phyloP scores from a whole-genome alignment of 2,113 vertebrate species.

The Bos indicus region DNA sequence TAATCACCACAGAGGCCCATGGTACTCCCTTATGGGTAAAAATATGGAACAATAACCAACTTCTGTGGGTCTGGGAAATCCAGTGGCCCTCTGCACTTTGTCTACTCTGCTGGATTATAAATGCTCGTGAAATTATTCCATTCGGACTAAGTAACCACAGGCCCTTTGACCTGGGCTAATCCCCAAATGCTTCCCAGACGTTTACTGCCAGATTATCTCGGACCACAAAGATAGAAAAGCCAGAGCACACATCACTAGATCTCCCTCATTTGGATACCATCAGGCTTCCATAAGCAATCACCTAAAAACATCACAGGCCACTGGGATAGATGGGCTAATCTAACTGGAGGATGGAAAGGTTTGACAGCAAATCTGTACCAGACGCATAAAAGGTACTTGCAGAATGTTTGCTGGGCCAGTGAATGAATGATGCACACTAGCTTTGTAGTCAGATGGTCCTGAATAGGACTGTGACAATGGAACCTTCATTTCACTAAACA shows the following conservation, averaged over 20 bases:
- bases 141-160: not conserved
- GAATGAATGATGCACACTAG: rapidly evolving
- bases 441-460: not conserved
- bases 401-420: not conserved
- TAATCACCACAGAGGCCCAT: not conserved
- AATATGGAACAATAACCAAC: not conserved
- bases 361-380: not conserved
- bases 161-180: not conserved
- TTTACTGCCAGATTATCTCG: not conserved
- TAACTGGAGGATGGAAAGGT: not conserved
- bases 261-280: not conserved
- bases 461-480: rapidly evolving
- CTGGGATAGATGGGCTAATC: not conserved
- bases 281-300: not conserved
- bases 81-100: not conserved
- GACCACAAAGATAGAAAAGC: not conserved
- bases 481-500: not conserved
- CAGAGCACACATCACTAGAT: not conserved
- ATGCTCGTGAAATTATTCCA: not conserved
- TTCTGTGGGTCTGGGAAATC: not conserved
- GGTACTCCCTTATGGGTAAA: not conserved
- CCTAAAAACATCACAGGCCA: not conserved
- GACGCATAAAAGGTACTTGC: not conserved
- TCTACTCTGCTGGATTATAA: not conserved
- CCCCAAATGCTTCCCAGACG: not conserved